A percentile compares a stretch with the other conserved stretches of the same genome.
These are phyloP conservation scores for Epirrhoe tristata DNA, from an alignment of 2,888 invertebrate genomes.

Conservation along the genomic window DNA sequence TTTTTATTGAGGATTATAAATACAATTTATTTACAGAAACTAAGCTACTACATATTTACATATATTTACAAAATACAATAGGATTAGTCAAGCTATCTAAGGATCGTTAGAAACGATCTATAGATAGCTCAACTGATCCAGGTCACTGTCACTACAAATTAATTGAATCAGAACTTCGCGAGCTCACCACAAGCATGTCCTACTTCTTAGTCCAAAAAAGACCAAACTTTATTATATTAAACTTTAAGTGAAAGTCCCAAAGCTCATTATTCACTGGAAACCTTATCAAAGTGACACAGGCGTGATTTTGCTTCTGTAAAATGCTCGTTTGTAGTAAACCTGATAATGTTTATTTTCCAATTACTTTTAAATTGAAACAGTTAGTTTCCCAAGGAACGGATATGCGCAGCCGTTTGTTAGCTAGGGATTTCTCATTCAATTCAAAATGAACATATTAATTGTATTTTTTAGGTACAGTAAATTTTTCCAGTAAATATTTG, in stretches of 20 bases:
- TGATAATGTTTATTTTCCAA: slow-evolving; percentile 39
- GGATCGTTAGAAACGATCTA: too few relatives aligned
- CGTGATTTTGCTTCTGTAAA: slow-evolving; percentile 11
- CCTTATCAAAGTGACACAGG: slow-evolving; percentile 2
- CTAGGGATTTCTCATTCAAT: background rate
- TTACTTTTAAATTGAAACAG: slow-evolving; percentile 37
- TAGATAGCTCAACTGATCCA: too few relatives aligned
- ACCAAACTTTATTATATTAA: slow-evolving; percentile 1
- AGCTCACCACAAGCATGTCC: background rate
- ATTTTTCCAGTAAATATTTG: too few relatives aligned
- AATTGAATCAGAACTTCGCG: background rate
- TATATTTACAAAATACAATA: too few relatives aligned
- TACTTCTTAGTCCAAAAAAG: background rate
- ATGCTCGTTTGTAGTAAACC: slow-evolving; percentile 39
- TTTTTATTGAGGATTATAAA: too few relatives aligned
- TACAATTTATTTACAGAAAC: too few relatives aligned
- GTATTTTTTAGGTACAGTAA: too few relatives aligned
- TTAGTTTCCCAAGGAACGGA: slow-evolving; percentile 31
- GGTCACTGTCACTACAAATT: too few relatives aligned
- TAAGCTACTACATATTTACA: too few relatives aligned
- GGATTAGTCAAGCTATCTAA: too few relatives aligned
- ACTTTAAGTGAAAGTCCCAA: background rate
- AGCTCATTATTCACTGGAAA: background rate
- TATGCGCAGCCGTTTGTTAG: background rate
- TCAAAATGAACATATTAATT: background rate